Percentiles rank a stretch among this genome's conserved stretches.
Conservation (phyloP, 2,888 invertebrate genomes). For the Pteria penguin region DNA sequence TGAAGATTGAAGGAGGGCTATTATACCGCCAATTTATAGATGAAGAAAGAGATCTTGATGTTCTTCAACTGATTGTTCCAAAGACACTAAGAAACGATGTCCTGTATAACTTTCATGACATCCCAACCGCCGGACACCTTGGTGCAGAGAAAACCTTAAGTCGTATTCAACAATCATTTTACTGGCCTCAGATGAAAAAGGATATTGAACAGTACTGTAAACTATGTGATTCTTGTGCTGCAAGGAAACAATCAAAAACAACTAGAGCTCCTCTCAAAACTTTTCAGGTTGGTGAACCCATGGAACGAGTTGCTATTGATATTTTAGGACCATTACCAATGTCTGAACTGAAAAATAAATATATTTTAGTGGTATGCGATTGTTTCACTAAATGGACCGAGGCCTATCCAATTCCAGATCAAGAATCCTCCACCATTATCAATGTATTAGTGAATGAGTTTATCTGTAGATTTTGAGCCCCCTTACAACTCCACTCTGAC, state of each 20-base stretch:
- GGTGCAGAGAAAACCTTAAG: constrained; percentile 25
- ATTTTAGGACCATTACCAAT: constrained; percentile 48
- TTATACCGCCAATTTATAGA: neutral
- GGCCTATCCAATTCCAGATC: constrained; percentile 45
- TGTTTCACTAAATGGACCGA: constrained; percentile 50
- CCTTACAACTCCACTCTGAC: constrained; percentile 48
- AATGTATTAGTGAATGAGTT: constrained; percentile 48
- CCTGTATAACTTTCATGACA: constrained; percentile 9
- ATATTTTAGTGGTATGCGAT: constrained; percentile 46
- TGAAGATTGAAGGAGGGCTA: neutral
- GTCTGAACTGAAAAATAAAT: constrained; percentile 40
- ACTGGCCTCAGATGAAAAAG: constrained; percentile 29
- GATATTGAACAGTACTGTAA: constrained; percentile 10
- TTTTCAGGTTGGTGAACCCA: constrained; percentile 42
- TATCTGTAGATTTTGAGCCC: constrained; percentile 47
- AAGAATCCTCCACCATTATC: constrained; percentile 45
- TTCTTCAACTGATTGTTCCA: constrained; percentile 13
- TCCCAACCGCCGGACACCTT: constrained; percentile 23
- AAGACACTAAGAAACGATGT: neutral
- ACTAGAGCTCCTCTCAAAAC: constrained; percentile 32
- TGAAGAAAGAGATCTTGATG: neutral
- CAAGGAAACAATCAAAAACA: constrained; percentile 13
- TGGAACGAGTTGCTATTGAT: too few relatives aligned
- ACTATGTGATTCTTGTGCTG: constrained; percentile 21
- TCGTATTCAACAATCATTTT: constrained; percentile 19